Conservation (phyloP, 2,797 vertebrate species). For the Erithacus rubecula region DNA sequence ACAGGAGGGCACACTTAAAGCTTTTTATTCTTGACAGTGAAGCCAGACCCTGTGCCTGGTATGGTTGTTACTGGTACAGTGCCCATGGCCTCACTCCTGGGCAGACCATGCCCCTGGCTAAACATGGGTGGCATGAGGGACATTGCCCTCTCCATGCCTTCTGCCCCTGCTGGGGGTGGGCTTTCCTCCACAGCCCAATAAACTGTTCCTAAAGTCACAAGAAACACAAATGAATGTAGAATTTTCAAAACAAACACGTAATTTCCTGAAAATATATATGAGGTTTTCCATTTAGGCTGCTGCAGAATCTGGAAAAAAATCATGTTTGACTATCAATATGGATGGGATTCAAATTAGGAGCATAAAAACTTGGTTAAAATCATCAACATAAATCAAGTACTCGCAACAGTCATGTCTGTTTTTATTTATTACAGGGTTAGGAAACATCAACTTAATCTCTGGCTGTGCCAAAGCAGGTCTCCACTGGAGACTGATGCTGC, state of each 20-base stretch:
- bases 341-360: neutral
- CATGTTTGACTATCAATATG: neutral
- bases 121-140: rapidly evolving
- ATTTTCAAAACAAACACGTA: neutral
- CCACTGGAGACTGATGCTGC: neutral
- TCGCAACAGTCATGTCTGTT: neutral
- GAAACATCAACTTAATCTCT: neutral
- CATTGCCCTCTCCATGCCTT: neutral
- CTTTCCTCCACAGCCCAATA: neutral
- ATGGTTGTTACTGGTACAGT: neutral
- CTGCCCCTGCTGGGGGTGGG: neutral
- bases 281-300: neutral
- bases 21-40: neutral
- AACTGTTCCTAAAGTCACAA: neutral
- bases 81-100: neutral
- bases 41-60: neutral
- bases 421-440: neutral
- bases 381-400: neutral
- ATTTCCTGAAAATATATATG: neutral
- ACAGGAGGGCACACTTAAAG: neutral
- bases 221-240: neutral
- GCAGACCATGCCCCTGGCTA: neutral
- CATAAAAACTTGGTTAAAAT: neutral
- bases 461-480: neutral
- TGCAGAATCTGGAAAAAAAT: neutral